Percentiles rank a stretch among this genome's conserved stretches.
Evolutionary conservation across 1,140 invertebrate species (phyloP).

Genomic region (Brachionus koreanus): DNA sequence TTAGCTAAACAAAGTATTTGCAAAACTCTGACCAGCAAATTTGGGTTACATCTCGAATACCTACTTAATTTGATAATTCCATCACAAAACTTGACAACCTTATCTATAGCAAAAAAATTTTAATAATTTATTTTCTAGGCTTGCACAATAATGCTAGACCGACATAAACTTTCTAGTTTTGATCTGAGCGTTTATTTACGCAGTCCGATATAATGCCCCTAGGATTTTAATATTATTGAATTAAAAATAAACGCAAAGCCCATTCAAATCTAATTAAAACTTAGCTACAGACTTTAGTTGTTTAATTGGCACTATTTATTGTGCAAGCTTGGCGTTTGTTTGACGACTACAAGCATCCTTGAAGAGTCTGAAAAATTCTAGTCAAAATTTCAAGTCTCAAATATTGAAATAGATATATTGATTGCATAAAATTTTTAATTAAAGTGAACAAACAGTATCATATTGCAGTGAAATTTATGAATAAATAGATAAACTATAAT

Average conservation of each 20-base stretch:
- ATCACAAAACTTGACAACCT: not conserved
- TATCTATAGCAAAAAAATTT: not conserved
- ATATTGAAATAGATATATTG: not conserved
- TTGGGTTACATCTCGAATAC: not conserved
- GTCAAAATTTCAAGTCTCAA: no score
- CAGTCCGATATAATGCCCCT: not conserved
- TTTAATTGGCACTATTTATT: not conserved
- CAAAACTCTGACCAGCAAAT: not conserved
- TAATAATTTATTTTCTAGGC: constrained; percentile 1
- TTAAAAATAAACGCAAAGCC: not conserved
- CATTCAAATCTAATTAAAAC: not conserved
- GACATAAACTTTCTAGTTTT: not conserved
- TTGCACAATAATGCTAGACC: not conserved
- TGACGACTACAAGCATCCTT: not conserved
- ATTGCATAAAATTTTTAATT: not conserved
- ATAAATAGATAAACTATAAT: not conserved
- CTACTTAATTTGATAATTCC: not conserved
- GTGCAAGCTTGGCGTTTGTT: not conserved
- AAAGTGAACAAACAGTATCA: not conserved
- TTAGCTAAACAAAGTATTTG: constrained; percentile 6
- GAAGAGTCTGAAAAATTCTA: not conserved
- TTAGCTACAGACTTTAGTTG: not conserved
- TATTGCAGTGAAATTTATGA: not conserved
- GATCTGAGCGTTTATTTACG: not conserved
- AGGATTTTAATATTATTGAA: not conserved